These are phyloP conservation scores for Temnopleurus reevesii DNA, from an alignment of 53 echinoderm and acorn worm species.

Conservation along the genomic window DNA sequence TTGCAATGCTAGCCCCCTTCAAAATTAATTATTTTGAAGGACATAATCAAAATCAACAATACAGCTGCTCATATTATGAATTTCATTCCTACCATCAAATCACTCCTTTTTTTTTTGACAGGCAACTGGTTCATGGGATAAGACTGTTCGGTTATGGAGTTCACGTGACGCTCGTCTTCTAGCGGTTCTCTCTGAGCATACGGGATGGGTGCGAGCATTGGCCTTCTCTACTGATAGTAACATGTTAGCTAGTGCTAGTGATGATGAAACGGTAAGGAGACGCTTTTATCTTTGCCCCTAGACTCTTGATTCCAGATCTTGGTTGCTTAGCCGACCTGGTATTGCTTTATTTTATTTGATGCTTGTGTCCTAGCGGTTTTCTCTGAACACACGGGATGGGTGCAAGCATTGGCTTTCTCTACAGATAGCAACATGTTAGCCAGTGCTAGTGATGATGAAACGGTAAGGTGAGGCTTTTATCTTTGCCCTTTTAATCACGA, in stretches of 20 bases:
- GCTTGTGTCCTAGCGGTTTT: slow-evolving; percentile 63
- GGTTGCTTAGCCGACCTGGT: no score
- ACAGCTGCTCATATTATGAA: no score
- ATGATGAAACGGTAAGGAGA: slow-evolving; percentile 80
- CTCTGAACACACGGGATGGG: slow-evolving; percentile 82
- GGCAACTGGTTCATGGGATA: slow-evolving; percentile 94
- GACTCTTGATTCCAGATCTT: no score
- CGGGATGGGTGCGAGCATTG: slow-evolving; percentile 85
- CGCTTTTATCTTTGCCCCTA: not conserved
- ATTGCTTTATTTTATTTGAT: no score
- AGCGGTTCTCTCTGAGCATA: slow-evolving; percentile 67
- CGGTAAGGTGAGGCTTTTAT: slow-evolving; percentile 32
- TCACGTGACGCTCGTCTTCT: slow-evolving; percentile 61
- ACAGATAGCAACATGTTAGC: slow-evolving; percentile 79
- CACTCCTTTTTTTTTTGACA: slow-evolving; percentile 31
- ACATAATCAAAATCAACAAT: no score
- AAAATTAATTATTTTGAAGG: no score
- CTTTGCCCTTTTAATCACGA: not conserved
- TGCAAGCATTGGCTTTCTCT: slow-evolving; percentile 80
- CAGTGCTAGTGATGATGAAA: slow-evolving; percentile 92
- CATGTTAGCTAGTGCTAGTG: slow-evolving; percentile 85
- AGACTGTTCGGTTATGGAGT: slow-evolving; percentile 86
- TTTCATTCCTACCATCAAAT: no score
- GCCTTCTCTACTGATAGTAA: slow-evolving; percentile 80
- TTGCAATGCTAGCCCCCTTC: no score